A percentile compares a stretch with the other conserved stretches of the same genome.
These are phyloP conservation scores for Scolopax rusticola DNA, from an alignment of 2,797 vertebrate species.

Conservation along the genomic window DNA sequence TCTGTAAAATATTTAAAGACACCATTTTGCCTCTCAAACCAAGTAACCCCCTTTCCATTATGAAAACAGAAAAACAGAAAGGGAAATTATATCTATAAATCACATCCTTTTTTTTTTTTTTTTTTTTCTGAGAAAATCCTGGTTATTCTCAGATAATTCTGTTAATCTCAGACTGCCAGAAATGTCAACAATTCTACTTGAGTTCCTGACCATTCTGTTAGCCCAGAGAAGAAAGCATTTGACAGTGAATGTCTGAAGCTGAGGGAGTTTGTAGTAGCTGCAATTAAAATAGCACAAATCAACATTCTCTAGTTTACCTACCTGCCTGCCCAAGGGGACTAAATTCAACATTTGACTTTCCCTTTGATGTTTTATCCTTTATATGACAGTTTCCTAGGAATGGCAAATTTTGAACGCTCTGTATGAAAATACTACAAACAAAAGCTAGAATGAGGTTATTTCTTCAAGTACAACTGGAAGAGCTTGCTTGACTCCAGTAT, in stretches of 20 bases:
- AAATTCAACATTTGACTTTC: conserved; percentile 5
- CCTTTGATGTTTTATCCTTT: conserved; percentile 15
- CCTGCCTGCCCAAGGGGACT: neutral
- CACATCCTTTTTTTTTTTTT: neutral
- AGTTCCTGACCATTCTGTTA: neutral
- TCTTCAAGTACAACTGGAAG: neutral
- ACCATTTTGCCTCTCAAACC: neutral
- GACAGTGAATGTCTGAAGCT: neutral
- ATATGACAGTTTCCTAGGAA: neutral
- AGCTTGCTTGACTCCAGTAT: neutral
- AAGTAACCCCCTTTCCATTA: neutral
- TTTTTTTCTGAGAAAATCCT: neutral
- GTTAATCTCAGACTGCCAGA: neutral
- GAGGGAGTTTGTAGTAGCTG: neutral
- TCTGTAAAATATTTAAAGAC: neutral
- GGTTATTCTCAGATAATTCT: neutral
- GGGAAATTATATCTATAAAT: neutral
- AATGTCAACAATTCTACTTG: neutral
- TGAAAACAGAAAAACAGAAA: neutral
- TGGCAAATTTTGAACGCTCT: neutral
- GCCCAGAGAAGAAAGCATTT: neutral
- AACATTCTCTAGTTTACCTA: neutral
- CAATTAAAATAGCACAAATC: neutral
- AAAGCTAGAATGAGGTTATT: neutral
- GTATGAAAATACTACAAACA: neutral